Conservation (phyloP, 92 coral and sea anemone species). For the Porites cylindrica region DNA sequence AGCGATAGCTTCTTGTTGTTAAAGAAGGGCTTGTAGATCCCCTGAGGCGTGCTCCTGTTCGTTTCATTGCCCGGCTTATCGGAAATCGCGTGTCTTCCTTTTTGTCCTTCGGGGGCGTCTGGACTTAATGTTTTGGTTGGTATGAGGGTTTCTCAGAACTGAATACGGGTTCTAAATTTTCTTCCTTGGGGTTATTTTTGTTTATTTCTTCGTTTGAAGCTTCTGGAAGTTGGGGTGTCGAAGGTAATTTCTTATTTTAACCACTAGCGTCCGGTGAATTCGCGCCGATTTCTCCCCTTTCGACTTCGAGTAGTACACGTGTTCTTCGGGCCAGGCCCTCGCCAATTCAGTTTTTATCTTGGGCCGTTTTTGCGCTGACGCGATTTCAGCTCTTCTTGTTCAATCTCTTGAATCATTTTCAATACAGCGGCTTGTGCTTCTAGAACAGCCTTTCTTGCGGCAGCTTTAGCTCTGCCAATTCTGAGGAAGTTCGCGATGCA, state of each 20-base stretch:
- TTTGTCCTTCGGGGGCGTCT: too few species aligned
- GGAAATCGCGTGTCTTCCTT: too few species aligned
- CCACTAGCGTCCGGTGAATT: too few species aligned
- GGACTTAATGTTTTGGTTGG: too few species aligned
- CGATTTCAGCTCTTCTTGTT: conserved; percentile 46
- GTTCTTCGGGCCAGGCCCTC: conserved; percentile 63
- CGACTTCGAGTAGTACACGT: conserved; percentile 4
- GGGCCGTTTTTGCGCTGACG: conserved; percentile 3
- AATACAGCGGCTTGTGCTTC: conserved; percentile 44
- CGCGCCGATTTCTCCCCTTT: not conserved
- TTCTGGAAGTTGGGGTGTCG: too few species aligned
- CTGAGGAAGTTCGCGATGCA: conserved; percentile 10
- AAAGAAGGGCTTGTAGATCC: conserved; percentile 1
- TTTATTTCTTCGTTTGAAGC: too few species aligned
- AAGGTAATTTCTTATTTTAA: too few species aligned
- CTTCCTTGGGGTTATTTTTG: too few species aligned
- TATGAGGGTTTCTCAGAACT: too few species aligned
- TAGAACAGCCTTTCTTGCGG: conserved; percentile 53
- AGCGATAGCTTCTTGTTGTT: conserved; percentile 3
- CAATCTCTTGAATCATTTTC: conserved; percentile 18
- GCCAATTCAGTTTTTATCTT: conserved; percentile 34
- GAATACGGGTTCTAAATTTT: too few species aligned
- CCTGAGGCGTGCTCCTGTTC: too few species aligned
- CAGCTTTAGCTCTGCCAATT: conserved; percentile 48
- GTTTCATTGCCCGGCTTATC: too few species aligned